A percentile compares a stretch with the other conserved stretches of the same genome.
phyloP scores from a whole-genome alignment of 2,888 invertebrate genomes.

The Drosophila greeni region DNA sequence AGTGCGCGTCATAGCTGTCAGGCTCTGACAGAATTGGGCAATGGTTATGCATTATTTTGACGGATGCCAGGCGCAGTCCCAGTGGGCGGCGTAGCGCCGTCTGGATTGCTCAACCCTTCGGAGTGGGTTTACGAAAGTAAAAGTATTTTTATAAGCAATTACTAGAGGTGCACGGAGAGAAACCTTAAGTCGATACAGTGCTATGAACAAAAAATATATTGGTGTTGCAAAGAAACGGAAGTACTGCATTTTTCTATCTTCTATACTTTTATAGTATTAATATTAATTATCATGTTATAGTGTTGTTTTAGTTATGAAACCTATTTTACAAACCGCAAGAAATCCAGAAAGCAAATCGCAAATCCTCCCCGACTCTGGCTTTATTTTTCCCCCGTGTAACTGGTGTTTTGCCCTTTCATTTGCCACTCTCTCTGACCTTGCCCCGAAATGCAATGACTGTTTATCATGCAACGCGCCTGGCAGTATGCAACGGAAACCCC shows the following conservation, averaged over 20 bases:
- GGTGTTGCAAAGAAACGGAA: no score
- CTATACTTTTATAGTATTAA: no score
- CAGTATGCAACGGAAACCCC: constrained; percentile 57
- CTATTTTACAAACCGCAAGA: neutral
- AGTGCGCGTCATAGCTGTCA: constrained; percentile 50
- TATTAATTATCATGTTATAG: no score
- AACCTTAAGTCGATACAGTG: neutral
- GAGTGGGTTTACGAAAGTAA: neutral
- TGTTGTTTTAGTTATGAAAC: no score
- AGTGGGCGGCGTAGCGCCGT: neutral
- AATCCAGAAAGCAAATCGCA: neutral
- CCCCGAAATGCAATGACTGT: constrained; percentile 29
- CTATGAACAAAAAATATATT: no score
- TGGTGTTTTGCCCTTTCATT: constrained; percentile 1
- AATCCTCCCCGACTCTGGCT: neutral
- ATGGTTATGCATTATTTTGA: constrained; percentile 28
- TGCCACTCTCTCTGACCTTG: constrained; percentile 29
- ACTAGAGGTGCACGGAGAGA: constrained; percentile 1
- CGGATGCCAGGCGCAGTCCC: constrained; percentile 10
- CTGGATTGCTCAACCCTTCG: constrained; percentile 16
- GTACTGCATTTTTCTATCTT: no score
- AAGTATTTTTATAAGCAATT: constrained; percentile 9
- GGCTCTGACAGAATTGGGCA: constrained; percentile 15
- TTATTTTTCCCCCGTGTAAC: neutral
- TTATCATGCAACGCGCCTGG: constrained; percentile 57